Base-by-base conservation (phyloP, 2,888 invertebrate genomes). In the Microplitis deprimator region DNA sequence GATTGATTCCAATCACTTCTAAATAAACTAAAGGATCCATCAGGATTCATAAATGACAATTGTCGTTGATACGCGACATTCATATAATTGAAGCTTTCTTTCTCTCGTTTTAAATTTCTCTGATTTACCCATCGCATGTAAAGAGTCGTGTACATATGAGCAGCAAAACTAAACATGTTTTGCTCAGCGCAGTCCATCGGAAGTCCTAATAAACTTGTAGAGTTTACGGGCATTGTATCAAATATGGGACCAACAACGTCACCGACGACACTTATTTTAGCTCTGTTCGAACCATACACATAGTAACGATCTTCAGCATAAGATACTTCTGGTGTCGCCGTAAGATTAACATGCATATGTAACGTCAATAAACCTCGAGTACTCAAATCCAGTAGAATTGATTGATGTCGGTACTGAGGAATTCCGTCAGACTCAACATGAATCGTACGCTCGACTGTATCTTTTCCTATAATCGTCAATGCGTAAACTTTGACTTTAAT, bases 101-200 rank as follows among this genome's bases (percentile, higher is more conserved):
- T 93, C 87, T 97, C 96, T n/a, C 95, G 90, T 0, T 95, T 95
- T 68, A 94, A 92, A 89, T 96, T 96, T 13, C 97, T 92, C 87
- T 97, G 97, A 90, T 97, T 97, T 75, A 97, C 96, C 77, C 95
- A 91, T 7, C 97, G 93, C 95, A 98, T 97, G 90, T 97, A 98
- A 86, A 96, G 92, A 0, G 96, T 94, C 0, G 97, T 96, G 90
- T 97, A 96, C 90, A 98, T 93, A 91, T 97, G 98, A 16, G 96
- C 96, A 0, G 98, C 98, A 90, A 99, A 98, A 82, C 97, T 97
- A 91, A 97, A 99, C 92, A 98, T 96, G 88, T 96, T 97, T 89
- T 98, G 97, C 89, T 99, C 98, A 0, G 95, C 98, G 0, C 95
- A 95, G 87, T 97, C 96, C 96, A 96, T 96, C 0, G 97, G 97